A percentile compares a stretch with the other conserved stretches of the same genome.
These are phyloP conservation scores for Ostrea denselamellosa DNA, from an alignment of 1,140 invertebrate species.

Conservation along the genomic window DNA sequence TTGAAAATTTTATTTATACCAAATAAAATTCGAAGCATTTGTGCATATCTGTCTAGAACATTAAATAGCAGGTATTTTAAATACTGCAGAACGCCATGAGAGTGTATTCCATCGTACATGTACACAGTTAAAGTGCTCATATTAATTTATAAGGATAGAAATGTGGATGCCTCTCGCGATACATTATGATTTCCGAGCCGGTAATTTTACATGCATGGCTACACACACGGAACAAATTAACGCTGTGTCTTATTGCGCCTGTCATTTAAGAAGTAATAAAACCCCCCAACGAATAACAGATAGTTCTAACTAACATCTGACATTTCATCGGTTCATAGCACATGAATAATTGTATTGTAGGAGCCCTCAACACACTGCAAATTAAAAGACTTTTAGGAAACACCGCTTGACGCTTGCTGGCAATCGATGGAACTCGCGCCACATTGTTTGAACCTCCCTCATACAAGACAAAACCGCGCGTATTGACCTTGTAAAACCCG, in stretches of 20 bases:
- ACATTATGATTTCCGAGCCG: conserved; percentile 19
- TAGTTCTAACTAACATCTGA: conserved; percentile 44
- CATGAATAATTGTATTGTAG: conserved; percentile 41
- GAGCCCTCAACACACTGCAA: conserved; percentile 37
- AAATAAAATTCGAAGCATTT: not conserved
- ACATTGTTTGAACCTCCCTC: not conserved
- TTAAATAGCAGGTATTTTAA: not conserved
- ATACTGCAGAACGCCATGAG: not conserved
- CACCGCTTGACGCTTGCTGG: conserved; percentile 8
- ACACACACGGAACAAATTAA: conserved; percentile 44
- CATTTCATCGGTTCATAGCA: conserved; percentile 41
- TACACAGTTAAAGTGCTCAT: not conserved
- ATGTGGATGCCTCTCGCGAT: conserved; percentile 16
- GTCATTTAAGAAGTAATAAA: conserved; percentile 47
- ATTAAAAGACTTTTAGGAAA: conserved; percentile 38
- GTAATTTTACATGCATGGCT: conserved; percentile 31
- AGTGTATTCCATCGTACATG: not conserved
- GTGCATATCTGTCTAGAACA: not conserved
- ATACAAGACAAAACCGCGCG: not conserved
- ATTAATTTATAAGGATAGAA: not conserved
- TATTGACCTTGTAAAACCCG: not conserved
- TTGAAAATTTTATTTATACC: not conserved
- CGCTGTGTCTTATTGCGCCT: conserved; percentile 42
- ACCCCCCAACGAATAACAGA: not conserved
- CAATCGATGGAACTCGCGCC: conserved; percentile 19